Base-by-base conservation (phyloP, 30 jellyfish, hydroid and myxozoan genomes). In the Morbakka virulenta region DNA sequence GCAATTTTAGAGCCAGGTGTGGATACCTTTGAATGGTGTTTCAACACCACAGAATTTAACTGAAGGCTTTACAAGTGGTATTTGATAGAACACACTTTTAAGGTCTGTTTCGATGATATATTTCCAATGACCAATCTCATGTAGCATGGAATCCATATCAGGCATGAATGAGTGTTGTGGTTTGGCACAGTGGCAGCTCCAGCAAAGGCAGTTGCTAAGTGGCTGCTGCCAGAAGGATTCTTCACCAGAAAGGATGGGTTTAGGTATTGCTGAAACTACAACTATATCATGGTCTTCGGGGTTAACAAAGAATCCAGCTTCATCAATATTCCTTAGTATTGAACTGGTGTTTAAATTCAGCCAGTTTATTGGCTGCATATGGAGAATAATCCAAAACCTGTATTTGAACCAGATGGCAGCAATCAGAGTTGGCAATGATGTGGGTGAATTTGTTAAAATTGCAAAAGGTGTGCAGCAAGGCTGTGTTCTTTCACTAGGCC, bases 131-230 rank as follows among this genome's bases (percentile, higher is more conserved):
- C 62, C 84, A 62, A 83, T 83, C 17, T 27, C 52, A 3, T 77
- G 95, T 28, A 83, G 89, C 23, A 84, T 83, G 22, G 85, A 21
- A 69, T 74, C 68, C 31, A 83, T 89, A 30, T 83, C 85, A 0
- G 95, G 95, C 91, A 83, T 61, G 52, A 83, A 26, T 3, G 95
- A 29, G 3, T 89, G 95, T 63, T 83, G 91, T 3, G 90, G 95
- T 48, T 83, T 83, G 34, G 85, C 63, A 65, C 64, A 83, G 17
- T 30, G 35, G 17, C 91, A 27, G 74, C 90, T 21, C 74, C 95
- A 14, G 69, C 74, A 65, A 83, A 83, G 84, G 89, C 41, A 3
- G 95, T 83, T 2, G 74, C 95, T 3, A 73, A 77, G 31, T 83
- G 90, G 66, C 13, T 22, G 62, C 95, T 89, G 4, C 92, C 95